These are phyloP conservation scores for Ametastegia equiseti DNA, from an alignment of 2,888 invertebrate genomes.

Conservation along the genomic window DNA sequence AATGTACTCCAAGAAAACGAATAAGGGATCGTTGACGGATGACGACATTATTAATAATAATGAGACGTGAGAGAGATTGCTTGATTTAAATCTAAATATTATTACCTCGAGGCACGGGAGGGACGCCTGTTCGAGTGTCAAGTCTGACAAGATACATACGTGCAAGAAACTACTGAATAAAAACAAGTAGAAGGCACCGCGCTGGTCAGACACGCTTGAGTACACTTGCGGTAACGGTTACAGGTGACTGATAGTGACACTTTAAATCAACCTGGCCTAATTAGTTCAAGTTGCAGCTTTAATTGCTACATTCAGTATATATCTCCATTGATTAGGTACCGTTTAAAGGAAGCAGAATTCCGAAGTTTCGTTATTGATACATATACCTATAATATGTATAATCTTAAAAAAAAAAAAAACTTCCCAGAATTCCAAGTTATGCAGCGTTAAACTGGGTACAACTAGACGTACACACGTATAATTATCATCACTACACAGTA, in stretches of 20 bases:
- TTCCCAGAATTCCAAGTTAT: neutral
- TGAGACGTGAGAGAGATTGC: neutral
- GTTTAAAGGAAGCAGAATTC: constrained; percentile 21
- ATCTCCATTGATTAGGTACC: neutral
- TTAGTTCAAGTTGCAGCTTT: constrained; percentile 51
- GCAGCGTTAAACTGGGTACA: neutral
- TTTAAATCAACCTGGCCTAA: constrained; percentile 58
- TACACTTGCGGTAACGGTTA: constrained; percentile 34
- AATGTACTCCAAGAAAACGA: neutral
- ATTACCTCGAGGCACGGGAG: neutral
- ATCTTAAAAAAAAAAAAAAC: no score
- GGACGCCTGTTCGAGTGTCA: neutral
- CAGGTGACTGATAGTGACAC: constrained; percentile 60
- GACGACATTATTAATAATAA: neutral
- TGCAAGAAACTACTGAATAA: constrained; percentile 31
- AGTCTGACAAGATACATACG: constrained; percentile 20
- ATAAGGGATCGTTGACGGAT: neutral
- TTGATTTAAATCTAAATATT: neutral
- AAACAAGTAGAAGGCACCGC: constrained; percentile 28
- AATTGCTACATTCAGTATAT: constrained; percentile 13
- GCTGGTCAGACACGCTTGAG: constrained; percentile 26
- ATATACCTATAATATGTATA: no score
- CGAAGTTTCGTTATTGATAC: constrained; percentile 15
- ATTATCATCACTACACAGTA: neutral
- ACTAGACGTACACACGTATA: neutral